These are phyloP conservation scores for Malurus cyaneus DNA, from an alignment of 2,113 vertebrate species.

Conservation along the genomic window DNA sequence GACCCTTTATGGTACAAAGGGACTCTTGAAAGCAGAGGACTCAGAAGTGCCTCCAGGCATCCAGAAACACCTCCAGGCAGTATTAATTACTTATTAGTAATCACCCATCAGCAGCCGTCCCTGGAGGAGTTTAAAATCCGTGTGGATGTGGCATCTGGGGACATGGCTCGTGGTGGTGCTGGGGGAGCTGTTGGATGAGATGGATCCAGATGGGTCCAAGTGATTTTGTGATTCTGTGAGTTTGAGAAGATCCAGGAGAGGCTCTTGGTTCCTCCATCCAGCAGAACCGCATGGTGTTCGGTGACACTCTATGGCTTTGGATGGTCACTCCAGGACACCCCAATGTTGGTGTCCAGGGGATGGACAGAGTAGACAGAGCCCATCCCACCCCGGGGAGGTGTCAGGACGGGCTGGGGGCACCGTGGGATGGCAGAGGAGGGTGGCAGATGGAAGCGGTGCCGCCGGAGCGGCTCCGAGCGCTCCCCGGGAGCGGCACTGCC, in stretches of 20 bases:
- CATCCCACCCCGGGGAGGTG: neutral
- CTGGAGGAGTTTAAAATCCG: neutral
- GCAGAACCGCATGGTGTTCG: neutral
- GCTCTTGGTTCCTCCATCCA: neutral
- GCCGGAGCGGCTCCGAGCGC: conserved; percentile 15
- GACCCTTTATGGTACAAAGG: neutral
- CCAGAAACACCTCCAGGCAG: neutral
- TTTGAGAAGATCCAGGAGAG: neutral
- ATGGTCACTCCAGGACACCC: neutral
- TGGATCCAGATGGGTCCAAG: neutral
- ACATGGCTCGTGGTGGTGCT: neutral
- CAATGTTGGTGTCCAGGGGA: neutral
- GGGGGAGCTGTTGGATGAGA: neutral
- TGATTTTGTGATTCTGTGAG: rapidly evolving
- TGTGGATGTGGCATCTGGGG: neutral
- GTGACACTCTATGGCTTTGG: neutral
- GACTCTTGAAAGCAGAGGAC: neutral
- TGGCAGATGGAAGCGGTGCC: conserved; percentile 67
- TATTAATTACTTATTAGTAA: neutral
- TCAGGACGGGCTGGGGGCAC: neutral
- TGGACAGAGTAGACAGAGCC: neutral
- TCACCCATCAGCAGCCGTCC: neutral
- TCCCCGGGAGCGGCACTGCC: conserved; percentile 76
- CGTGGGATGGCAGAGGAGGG: neutral
- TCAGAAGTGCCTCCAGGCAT: neutral